Evolutionary conservation across 2,888 invertebrate genomes (phyloP), one percentile per base, ranked within the genome.

Genomic region (Thelaira solivaga): DNA sequence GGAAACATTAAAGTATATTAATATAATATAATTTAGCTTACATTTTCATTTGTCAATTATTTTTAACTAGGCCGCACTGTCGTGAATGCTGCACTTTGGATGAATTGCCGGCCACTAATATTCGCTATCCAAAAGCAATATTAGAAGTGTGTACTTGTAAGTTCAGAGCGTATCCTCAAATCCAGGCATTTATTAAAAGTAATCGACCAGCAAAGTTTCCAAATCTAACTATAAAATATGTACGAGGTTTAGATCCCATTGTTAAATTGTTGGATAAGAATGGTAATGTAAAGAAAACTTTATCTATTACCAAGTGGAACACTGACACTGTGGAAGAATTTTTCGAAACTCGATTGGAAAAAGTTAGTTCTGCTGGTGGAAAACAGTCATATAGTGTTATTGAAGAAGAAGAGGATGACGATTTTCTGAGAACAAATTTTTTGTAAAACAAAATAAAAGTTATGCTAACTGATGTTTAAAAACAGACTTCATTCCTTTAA

Each of bases 261-360:
- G 97, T 99, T 49, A 96, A 97, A 87, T 90, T 99, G 57, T 91
- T 96, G 82, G 96, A 98, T 86, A 93, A 93, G 77, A 94, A 94
- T 84, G 95, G 94, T 31, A 93, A 95, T 85, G 92, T 96, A 1
- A 93, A 93, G 86, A 97, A 97, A 87, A 93, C 95, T 20, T 92
- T 99, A 26, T 98, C 97, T 61, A 98, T 99, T 86, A 97, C 97
- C 84, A 98, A 98, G 87, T 99, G 99, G 99, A 96, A 98, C 89
- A 99, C 99, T 0, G 98, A 99, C 89, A 96, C 98, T 0, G 95
- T 99, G 2, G 96, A 97, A 87, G 98, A 98, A 88, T 99, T 98
- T 90, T 92, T 99, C 82, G 94, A 94, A 82, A 95, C 97, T 34
- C 95, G 97, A 91, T 91, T 98, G 81, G 91, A 91, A 29, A 91